Conservation (phyloP, 2,113 vertebrate genomes). For the Empidonax traillii region DNA sequence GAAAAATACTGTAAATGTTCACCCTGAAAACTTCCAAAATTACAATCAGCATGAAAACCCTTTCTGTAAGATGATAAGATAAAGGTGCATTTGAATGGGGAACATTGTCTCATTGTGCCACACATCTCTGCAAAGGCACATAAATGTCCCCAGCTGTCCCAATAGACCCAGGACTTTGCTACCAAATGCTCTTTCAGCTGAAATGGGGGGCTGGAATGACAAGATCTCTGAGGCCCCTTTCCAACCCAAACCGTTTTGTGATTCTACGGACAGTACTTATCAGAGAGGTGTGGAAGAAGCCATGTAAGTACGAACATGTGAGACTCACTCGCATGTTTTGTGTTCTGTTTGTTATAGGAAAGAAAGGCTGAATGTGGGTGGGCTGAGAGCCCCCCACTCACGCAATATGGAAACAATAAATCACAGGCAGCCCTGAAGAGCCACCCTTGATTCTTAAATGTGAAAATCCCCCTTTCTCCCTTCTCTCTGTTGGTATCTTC, state of each 20-base stretch:
- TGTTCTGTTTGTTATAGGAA: background rate
- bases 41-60: background rate
- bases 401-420: conserved; percentile 34
- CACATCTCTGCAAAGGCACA: background rate
- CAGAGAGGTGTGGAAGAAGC: background rate
- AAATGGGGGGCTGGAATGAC: background rate
- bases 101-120: background rate
- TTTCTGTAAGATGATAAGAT: background rate
- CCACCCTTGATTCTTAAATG: background rate
- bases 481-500: background rate
- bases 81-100: background rate
- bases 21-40: background rate
- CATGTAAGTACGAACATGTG: background rate
- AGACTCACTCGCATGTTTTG: background rate
- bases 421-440: background rate
- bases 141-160: background rate
- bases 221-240: background rate
- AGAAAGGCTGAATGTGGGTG: background rate
- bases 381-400: background rate
- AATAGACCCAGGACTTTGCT: background rate
- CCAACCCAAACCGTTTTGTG: background rate
- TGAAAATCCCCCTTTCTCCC: background rate
- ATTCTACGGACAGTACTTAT: background rate
- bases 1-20: background rate
- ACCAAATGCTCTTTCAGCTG: background rate